Evolutionary conservation across 2,888 invertebrate species (phyloP).

Genomic region (Gastracanthus pulcherrimus): DNA sequence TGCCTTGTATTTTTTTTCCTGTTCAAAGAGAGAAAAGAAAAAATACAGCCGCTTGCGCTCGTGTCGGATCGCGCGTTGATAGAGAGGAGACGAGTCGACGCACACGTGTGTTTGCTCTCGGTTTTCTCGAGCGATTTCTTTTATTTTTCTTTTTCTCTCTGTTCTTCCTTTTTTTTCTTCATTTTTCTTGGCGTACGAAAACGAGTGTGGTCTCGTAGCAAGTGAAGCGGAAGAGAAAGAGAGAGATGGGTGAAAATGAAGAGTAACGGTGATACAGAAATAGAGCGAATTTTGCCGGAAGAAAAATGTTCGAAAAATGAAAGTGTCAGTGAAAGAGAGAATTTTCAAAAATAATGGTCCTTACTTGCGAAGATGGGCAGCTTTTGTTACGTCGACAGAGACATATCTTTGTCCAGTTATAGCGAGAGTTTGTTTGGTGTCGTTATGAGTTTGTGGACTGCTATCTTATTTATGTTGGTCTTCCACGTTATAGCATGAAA

Average conservation of each 20-base stretch:
- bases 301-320: conserved; percentile 20
- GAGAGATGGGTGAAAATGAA: conserved; percentile 25
- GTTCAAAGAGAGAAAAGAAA: neutral
- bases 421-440: neutral
- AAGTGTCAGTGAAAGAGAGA: conserved; percentile 1
- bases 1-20: conserved; percentile 13
- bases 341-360: conserved; percentile 30
- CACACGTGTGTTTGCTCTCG: conserved; percentile 17
- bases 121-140: neutral
- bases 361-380: neutral
- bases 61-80: neutral
- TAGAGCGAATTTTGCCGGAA: conserved; percentile 13
- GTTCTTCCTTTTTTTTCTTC: neutral
- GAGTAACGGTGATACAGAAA: conserved; percentile 15
- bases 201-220: neutral
- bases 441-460: neutral
- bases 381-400: conserved; percentile 1
- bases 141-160: conserved; percentile 8
- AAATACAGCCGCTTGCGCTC: conserved; percentile 1
- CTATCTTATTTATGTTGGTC: neutral
- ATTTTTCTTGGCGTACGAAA: conserved; percentile 16
- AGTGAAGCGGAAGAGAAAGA: neutral
- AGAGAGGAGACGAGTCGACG: neutral
- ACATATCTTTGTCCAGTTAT: neutral
- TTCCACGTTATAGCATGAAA: too few species aligned